A percentile compares a stretch with the other conserved stretches of the same genome.
Evolutionary conservation across 2,113 vertebrate genomes (phyloP).

Genomic region (Calonectris borealis): DNA sequence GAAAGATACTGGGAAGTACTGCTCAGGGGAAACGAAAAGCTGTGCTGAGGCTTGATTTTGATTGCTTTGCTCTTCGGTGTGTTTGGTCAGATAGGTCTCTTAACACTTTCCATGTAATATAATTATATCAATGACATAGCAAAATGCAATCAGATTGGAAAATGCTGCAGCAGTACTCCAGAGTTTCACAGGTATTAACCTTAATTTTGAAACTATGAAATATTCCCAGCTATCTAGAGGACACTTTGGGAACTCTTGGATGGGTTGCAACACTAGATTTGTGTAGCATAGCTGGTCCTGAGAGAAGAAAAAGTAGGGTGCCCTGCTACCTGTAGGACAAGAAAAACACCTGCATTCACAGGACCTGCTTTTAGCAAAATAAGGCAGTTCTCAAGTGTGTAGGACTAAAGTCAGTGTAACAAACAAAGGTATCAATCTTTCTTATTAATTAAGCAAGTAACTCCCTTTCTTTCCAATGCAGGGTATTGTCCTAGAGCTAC

Average conservation of each 20-base stretch:
- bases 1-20: not conserved
- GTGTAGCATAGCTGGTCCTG: not conserved
- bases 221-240: not conserved
- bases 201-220: not conserved
- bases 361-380: not conserved
- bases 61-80: constrained; percentile 17
- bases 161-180: not conserved
- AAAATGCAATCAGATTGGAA: not conserved
- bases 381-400: not conserved
- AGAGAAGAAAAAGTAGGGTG: not conserved
- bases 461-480: constrained; percentile 48
- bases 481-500: constrained; percentile 82
- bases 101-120: not conserved
- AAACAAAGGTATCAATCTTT: not conserved
- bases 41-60: not conserved
- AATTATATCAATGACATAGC: not conserved
- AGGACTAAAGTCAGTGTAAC: not conserved
- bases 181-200: not conserved
- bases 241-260: not conserved
- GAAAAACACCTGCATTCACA: not conserved
- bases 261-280: not conserved
- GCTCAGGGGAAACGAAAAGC: not conserved
- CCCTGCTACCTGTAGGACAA: not conserved
- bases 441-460: not conserved
- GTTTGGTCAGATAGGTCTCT: not conserved